phyloP scores from a whole-genome alignment of 2,797 vertebrate species.

The Anas bernieri region DNA sequence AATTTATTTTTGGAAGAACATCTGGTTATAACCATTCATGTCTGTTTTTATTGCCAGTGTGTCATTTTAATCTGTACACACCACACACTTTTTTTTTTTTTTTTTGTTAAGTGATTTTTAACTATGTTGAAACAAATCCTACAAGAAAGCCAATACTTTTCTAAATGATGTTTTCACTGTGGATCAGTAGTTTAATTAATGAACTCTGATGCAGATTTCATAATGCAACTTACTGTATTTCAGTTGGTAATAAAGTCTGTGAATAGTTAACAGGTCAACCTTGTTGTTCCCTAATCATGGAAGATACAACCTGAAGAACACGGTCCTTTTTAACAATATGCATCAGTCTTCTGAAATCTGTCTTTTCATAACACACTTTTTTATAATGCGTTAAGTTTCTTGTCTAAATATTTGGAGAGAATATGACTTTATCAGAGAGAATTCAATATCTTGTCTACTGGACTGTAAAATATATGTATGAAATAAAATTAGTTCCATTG shows the following conservation, averaged over 20 bases:
- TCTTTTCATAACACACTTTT: conserved; percentile 76
- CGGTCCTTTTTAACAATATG: conserved; percentile 51
- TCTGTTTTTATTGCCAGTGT: conserved; percentile 39
- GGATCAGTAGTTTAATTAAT: conserved; percentile 52
- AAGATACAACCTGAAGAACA: conserved; percentile 18
- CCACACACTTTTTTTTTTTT: background rate
- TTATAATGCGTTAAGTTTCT: conserved; percentile 77
- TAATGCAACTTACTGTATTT: conserved; percentile 43
- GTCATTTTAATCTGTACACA: conserved; percentile 41
- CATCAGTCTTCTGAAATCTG: conserved; percentile 62
- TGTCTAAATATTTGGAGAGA: conserved; percentile 87
- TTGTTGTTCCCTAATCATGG: conserved; percentile 45
- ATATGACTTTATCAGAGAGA: conserved; percentile 87
- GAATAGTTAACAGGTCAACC: conserved; percentile 57
- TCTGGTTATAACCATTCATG: conserved; percentile 29
- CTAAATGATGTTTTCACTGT: conserved; percentile 72
- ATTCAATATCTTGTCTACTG: conserved; percentile 85
- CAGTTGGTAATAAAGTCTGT: conserved; percentile 63
- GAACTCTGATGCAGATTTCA: conserved; percentile 39
- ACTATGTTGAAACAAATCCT: conserved; percentile 66
- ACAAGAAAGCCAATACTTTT: conserved; percentile 70
- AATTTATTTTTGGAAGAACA: conserved; percentile 23
- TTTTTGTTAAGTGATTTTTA: conserved; percentile 4
- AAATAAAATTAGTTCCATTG: conserved; percentile 91
- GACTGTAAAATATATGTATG: conserved; percentile 93